Base-by-base conservation (phyloP, 30 jellyfish, hydroid and myxozoan genomes). In the Aurelia sp. region DNA sequence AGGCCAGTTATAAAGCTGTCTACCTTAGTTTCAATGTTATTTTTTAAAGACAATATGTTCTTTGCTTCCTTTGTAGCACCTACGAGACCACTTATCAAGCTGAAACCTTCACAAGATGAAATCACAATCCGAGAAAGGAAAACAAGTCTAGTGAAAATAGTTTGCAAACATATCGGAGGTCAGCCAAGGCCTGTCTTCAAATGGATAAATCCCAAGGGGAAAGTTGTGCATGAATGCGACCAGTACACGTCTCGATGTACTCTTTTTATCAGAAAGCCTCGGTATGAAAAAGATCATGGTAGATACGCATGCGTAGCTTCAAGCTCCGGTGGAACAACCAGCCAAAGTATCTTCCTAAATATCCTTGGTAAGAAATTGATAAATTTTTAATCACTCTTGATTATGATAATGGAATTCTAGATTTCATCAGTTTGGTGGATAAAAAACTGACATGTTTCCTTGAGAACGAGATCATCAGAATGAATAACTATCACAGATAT, bases 131-230 rank as follows among this genome's bases (percentile, higher is more conserved):
- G 2, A 44, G 15, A 44, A 44, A 44, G 17, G 15, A 9, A 44
- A 44, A 9, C 13, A 44, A 6, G 55, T 5, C 13, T 8, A 8
- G 55, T 44, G 9, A 44, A 8, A 44, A 72, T 82, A 13, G 92
- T 82, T 55, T 82, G 92, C 53, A 33, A 18, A n/a, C 20, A 68
- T 57, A 81, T 73, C 27, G 53, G 87, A 13, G 94, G 94, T 20
- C 31, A 4, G 20, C 94, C 94, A 38, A 41, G 22, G 21, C 94
- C 94, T 35, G 35, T 47, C 41, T 72, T 53, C 20, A 62, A 61
- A 72, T 85, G 94, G 94, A 85, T 21, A 60, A 64, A 63, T 55
- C 88, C 88, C 21, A 30, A 48, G 31, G 94, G 88, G 4, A 64
- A 72, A 16, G 78, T 63, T 15, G n/a, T 85, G 33, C 69, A 60